Evolutionary conservation across 2,888 invertebrate species (phyloP).

Genomic region (Noctua pronuba): DNA sequence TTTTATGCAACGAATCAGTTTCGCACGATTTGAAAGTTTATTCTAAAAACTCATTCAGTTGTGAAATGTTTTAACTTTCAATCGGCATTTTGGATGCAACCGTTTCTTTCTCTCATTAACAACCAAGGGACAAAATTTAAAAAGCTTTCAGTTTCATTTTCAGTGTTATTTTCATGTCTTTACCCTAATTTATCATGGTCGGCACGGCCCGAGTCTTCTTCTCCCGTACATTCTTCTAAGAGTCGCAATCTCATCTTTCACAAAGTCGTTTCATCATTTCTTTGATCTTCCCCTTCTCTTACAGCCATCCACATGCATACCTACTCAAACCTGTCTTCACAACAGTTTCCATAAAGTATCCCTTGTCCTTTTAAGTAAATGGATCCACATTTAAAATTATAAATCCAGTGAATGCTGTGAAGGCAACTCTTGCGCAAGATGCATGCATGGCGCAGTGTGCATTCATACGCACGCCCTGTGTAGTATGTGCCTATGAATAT

Average conservation of each 20-base stretch:
- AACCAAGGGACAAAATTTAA: neutral
- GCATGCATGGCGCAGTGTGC: constrained; percentile 24
- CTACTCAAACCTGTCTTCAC: neutral
- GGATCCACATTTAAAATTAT: neutral
- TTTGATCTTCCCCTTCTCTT: neutral
- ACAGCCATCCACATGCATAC: neutral
- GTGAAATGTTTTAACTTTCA: constrained; percentile 31
- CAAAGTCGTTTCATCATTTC: neutral
- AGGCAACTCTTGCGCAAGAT: constrained; percentile 44
- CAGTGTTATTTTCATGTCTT: neutral
- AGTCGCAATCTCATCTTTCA: neutral
- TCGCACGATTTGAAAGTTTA: constrained; percentile 67
- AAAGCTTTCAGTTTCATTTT: neutral
- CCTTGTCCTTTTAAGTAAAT: neutral
- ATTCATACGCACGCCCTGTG: constrained; percentile 23
- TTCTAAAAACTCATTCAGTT: constrained; percentile 39
- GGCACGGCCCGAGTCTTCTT: neutral
- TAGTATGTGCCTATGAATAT: constrained; percentile 2
- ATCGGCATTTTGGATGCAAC: neutral
- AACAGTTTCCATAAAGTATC: neutral
- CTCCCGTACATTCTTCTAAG: neutral
- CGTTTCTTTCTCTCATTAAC: neutral
- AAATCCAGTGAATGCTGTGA: constrained; percentile 19
- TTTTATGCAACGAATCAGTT: constrained; percentile 69
- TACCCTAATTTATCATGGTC: neutral